Conservation (phyloP, 2,113 vertebrate genomes). For the Dicentrarchus labrax region DNA sequence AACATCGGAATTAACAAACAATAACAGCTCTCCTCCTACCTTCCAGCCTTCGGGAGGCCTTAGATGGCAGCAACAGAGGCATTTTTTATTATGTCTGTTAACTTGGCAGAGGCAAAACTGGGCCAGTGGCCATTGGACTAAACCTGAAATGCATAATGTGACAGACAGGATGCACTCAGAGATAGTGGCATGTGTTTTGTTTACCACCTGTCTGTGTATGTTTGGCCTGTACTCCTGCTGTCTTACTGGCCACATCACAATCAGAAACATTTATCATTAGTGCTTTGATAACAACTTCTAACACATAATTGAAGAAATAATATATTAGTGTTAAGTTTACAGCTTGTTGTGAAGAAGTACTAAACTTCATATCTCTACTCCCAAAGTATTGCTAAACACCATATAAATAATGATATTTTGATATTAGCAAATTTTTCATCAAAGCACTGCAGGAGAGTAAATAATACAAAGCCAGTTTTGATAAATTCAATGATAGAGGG, state of each 20-base stretch:
- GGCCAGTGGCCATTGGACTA: constrained; percentile 31
- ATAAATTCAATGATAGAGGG: neutral
- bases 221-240: constrained; percentile 26
- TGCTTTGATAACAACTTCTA: constrained; percentile 20
- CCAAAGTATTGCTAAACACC: neutral
- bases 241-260: constrained; percentile 37
- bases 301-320: constrained; percentile 20
- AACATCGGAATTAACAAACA: constrained; percentile 30
- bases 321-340: neutral
- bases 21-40: constrained; percentile 4
- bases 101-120: constrained; percentile 45
- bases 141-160: constrained; percentile 36
- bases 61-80: constrained; percentile 15
- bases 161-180: constrained; percentile 32
- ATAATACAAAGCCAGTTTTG: neutral
- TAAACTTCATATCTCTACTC: neutral
- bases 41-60: neutral
- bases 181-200: constrained; percentile 41
- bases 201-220: constrained; percentile 43
- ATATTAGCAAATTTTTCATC: neutral
- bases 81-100: constrained; percentile 36
- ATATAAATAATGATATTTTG: neutral
- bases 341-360: neutral
- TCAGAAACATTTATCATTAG: constrained; percentile 15
- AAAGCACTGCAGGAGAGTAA: neutral